phyloP scores from a whole-genome alignment of 2,797 vertebrate species.

The Rhinophrynus dorsalis region DNA sequence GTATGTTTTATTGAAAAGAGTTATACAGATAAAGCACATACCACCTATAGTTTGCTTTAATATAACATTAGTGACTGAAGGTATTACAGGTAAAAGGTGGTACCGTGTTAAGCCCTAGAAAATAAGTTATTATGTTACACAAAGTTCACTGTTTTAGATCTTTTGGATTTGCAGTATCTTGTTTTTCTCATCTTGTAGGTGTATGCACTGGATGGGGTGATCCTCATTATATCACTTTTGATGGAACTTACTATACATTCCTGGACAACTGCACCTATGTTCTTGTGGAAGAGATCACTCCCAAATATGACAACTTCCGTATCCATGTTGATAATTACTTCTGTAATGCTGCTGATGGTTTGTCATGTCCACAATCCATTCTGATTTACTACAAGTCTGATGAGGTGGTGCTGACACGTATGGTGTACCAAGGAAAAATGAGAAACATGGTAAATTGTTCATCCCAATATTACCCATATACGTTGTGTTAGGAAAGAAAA shows the following conservation, averaged over 20 bases:
- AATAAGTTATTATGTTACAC: too few species aligned
- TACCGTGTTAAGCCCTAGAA: too few species aligned
- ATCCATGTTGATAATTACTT: constrained; percentile 71
- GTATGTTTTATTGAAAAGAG: too few species aligned
- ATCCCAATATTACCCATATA: too few species aligned
- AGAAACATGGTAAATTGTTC: constrained; percentile 72
- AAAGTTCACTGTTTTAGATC: too few species aligned
- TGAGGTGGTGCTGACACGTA: constrained; percentile 61
- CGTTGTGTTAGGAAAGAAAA: too few species aligned
- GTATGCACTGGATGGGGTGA: constrained; percentile 77
- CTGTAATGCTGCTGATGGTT: constrained; percentile 56
- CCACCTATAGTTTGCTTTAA: too few species aligned
- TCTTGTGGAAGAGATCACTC: constrained; percentile 69
- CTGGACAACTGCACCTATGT: constrained; percentile 75
- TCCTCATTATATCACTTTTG: constrained; percentile 76
- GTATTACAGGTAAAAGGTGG: too few species aligned
- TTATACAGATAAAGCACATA: too few species aligned
- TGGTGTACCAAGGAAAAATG: constrained; percentile 50
- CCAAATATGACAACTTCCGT: constrained; percentile 67
- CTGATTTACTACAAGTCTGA: constrained; percentile 65
- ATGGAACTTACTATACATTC: constrained; percentile 74
- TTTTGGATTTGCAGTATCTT: too few species aligned
- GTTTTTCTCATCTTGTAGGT: constrained; percentile 65
- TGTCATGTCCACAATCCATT: constrained; percentile 72
- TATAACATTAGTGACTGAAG: too few species aligned